Base-by-base conservation (phyloP, 2,797 vertebrate species). In the Halcyon leucocephala region DNA sequence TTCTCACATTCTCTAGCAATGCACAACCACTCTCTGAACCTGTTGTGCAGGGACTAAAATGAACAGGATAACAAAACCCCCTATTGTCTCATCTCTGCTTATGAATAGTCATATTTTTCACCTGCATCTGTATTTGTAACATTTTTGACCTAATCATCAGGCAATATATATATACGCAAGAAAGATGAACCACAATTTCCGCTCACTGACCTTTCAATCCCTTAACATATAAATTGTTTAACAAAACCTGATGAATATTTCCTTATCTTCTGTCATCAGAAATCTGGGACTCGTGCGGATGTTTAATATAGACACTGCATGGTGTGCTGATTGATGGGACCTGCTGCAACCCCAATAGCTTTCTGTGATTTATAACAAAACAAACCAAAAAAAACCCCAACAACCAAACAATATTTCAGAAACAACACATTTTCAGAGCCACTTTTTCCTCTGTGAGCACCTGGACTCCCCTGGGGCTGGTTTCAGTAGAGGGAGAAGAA, bases 191-290 rank as follows among this genome's bases (percentile, higher is more conserved):
- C 33, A 87, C 48, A 41, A 39, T 89, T 95, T 82, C 80, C 69
- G 7, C 42, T 86, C 55, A 26, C 73, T 89, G 88, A 77, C 64
- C 85, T 86, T 94, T 76, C 41, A 72, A 70, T 84, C 67, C 31
- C 54, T 65, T 79, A 95, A 76, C 69, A 66, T 61, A 88, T 55
- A 69, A 88, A 90, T 86, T 67, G 85, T 83, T 93, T 82, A 90
- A 82, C 60, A 94, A 89, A 95, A 52, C 33, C 39, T 86, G 52
- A n/a, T 86, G 55, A 86, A 94, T 94, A 66, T 91, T 95, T 91
- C 86, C 89, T 88, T 79, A 70, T 77, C 70, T 77, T 86, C 44
- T 90, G 82, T 83, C 82, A 62, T 49, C 10, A 4, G 64, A 60
- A 86, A 88, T 90, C 73, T 93, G 78, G 82, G 77, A 80, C 82